These are phyloP conservation scores for Dromiciops gliroides DNA, from an alignment of 2,113 vertebrate genomes.

Conservation along the genomic window DNA sequence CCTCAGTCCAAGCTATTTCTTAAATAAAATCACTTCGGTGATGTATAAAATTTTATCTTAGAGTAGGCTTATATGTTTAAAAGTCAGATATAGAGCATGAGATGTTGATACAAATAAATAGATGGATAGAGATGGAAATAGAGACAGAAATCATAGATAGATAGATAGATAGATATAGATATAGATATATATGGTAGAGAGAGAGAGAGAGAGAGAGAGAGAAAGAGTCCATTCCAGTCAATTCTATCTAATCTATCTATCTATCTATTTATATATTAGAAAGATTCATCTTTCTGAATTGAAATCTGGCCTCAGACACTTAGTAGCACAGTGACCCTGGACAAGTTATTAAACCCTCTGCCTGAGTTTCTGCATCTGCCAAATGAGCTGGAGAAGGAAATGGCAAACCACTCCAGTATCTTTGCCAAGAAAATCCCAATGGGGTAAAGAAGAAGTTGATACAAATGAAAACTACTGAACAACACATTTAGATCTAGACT, in stretches of 20 bases:
- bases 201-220: no score
- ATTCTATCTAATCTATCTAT: no score
- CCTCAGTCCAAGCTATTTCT: neutral
- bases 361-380: neutral
- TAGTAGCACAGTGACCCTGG: neutral
- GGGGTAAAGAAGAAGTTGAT: neutral
- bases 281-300: neutral
- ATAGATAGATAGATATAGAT: neutral
- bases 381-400: neutral
- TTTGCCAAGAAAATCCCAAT: neutral
- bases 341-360: neutral
- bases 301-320: neutral
- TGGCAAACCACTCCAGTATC: neutral
- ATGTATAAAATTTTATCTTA: neutral
- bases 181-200: neutral
- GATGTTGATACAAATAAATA: neutral
- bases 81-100: neutral
- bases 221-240: no score
- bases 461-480: neutral
- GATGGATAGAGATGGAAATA: neutral
- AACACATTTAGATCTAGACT: neutral
- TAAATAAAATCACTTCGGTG: constrained; percentile 29
- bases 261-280: no score
- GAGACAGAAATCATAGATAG: neutral
- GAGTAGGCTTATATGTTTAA: neutral